Conservation (phyloP, 2,113 vertebrate species). For the Edolisoma coerulescens region DNA sequence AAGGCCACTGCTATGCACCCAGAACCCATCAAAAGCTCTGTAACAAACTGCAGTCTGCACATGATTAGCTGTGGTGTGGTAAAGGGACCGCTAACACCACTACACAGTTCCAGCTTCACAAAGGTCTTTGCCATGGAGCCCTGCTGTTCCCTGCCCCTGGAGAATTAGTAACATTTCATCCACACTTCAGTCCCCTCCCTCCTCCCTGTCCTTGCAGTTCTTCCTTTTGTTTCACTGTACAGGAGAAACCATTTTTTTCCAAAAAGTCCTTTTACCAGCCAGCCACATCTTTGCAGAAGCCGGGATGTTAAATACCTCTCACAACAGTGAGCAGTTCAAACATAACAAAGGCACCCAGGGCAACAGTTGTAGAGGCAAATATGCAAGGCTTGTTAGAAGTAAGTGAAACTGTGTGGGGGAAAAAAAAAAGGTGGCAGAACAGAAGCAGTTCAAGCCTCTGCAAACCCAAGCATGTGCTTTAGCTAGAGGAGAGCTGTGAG, state of each 20-base stretch:
- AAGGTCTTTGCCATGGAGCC: background rate
- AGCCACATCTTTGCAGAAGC: background rate
- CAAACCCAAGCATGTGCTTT: background rate
- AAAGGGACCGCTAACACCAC: background rate
- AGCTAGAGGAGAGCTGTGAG: background rate
- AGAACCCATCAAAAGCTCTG: background rate
- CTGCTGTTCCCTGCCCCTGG: background rate
- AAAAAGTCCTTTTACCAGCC: background rate
- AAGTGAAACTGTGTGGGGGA: background rate
- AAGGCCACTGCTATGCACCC: background rate
- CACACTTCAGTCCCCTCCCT: background rate
- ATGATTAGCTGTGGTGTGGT: background rate
- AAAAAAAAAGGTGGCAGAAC: background rate
- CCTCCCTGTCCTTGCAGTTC: background rate
- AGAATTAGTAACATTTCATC: background rate
- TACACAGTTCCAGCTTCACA: background rate
- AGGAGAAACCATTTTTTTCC: background rate
- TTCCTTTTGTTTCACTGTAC: background rate
- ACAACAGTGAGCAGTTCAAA: background rate
- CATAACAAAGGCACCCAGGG: background rate
- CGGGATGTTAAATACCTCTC: background rate
- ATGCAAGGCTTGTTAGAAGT: background rate
- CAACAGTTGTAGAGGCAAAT: background rate
- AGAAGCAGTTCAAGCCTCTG: background rate
- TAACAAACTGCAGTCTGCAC: background rate